Evolutionary conservation across 2,113 vertebrate species (phyloP).

Genomic region (Tautogolabrus adspersus): DNA sequence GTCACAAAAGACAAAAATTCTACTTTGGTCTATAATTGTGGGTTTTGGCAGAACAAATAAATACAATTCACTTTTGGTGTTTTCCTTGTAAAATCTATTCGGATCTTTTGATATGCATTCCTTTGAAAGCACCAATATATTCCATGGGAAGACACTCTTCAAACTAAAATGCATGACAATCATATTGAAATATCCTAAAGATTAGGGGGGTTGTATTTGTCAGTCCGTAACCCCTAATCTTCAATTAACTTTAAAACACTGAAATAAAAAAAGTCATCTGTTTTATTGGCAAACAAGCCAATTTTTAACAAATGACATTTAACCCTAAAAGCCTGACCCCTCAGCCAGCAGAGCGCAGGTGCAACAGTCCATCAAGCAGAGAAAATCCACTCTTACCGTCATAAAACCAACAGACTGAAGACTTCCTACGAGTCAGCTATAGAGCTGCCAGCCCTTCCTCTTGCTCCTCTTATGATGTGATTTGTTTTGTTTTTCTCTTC

Average conservation of each 20-base stretch:
- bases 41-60: slow-evolving; percentile 54
- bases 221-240: not conserved
- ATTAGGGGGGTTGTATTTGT: not conserved
- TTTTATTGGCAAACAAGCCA: not conserved
- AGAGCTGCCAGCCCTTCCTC: slow-evolving; percentile 64
- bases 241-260: not conserved
- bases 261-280: not conserved
- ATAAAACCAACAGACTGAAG: slow-evolving; percentile 71
- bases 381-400: slow-evolving; percentile 82
- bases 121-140: slow-evolving; percentile 28
- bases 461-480: slow-evolving; percentile 42
- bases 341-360: slow-evolving; percentile 36
- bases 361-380: slow-evolving; percentile 48
- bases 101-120: slow-evolving; percentile 49
- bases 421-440: slow-evolving; percentile 62
- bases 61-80: slow-evolving; percentile 49
- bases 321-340: slow-evolving; percentile 21
- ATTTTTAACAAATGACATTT: not conserved
- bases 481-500: slow-evolving; percentile 26
- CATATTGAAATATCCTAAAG: not conserved
- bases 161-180: not conserved
- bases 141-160: slow-evolving; percentile 3
- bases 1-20: slow-evolving; percentile 59
- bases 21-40: slow-evolving; percentile 59
- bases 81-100: slow-evolving; percentile 64